A percentile compares a stretch with the other conserved stretches of the same genome.
Conservation (phyloP, 2,113 vertebrate species). For the Porphyrio hochstetteri region DNA sequence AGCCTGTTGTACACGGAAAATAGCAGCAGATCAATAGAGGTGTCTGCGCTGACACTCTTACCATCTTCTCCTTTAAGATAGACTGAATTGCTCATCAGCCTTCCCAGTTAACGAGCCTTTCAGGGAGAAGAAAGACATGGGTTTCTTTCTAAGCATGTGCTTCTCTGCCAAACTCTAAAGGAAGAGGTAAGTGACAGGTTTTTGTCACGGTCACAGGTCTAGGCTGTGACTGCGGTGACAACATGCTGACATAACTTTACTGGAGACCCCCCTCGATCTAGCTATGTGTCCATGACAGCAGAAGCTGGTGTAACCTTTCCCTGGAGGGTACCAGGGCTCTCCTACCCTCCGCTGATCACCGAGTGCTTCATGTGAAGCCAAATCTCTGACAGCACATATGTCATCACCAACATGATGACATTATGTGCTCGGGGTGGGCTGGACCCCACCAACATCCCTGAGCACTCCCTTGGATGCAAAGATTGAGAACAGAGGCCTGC, state of each 20-base stretch:
- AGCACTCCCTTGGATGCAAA: neutral
- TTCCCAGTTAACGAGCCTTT: neutral
- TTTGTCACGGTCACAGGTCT: neutral
- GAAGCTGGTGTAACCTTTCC: neutral
- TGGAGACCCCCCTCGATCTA: neutral
- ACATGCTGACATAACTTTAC: rapidly evolving
- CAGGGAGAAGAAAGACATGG: neutral
- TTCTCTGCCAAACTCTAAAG: neutral
- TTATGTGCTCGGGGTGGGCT: neutral
- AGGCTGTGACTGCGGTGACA: neutral
- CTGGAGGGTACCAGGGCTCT: neutral
- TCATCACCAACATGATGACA: neutral
- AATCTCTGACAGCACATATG: neutral
- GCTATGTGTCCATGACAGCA: neutral
- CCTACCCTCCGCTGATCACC: neutral
- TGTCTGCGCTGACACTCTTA: conserved; percentile 1
- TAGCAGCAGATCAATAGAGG: conserved; percentile 38
- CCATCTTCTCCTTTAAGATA: neutral
- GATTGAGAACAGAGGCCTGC: neutral
- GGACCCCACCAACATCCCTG: neutral
- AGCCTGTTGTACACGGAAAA: neutral
- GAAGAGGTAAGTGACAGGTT: neutral
- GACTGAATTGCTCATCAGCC: neutral
- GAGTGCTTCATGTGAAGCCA: rapidly evolving
- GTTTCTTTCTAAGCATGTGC: neutral